Evolutionary conservation across 1,140 invertebrate genomes (phyloP).

Genomic region (Drosophila saltans): DNA sequence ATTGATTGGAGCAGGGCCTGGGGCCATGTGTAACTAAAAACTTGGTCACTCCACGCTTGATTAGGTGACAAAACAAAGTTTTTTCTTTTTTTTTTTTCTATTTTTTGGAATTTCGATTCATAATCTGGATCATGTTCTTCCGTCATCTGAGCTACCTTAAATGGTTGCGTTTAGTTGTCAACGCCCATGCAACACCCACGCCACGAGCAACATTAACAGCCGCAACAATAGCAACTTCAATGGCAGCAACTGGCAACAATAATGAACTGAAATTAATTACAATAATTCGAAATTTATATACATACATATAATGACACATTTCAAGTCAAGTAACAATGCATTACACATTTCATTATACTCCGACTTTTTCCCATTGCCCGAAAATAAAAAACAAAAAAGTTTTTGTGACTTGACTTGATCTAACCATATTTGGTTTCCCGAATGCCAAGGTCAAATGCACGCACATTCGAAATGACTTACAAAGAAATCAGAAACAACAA

Average conservation of each 20-base stretch:
- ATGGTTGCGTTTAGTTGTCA: constrained; percentile 32
- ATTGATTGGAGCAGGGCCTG: constrained; percentile 57
- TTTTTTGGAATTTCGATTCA: constrained; percentile 21
- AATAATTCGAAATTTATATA: constrained; percentile 48
- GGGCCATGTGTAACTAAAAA: neutral
- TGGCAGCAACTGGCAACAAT: constrained; percentile 40
- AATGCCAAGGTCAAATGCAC: constrained; percentile 69
- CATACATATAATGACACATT: constrained; percentile 25
- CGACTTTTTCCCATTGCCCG: constrained; percentile 56
- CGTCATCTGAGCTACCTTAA: constrained; percentile 39
- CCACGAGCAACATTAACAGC: neutral
- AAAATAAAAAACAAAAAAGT: neutral
- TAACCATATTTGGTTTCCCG: constrained; percentile 71
- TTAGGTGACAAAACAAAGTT: constrained; percentile 23
- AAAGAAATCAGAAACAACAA: constrained; percentile 59
- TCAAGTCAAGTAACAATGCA: constrained; percentile 50
- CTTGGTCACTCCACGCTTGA: neutral
- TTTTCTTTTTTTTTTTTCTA: no score
- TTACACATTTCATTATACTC: constrained; percentile 49
- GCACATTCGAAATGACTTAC: constrained; percentile 52
- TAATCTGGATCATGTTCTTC: constrained; percentile 44
- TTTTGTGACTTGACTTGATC: constrained; percentile 22
- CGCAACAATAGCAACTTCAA: constrained; percentile 47
- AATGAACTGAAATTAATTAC: constrained; percentile 42
- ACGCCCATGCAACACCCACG: constrained; percentile 6